Evolutionary conservation across 37 sponge, comb jelly and placozoan genomes (phyloP), one percentile per base, ranked within the genome.

Genomic region (Aplysina aerophoba): DNA sequence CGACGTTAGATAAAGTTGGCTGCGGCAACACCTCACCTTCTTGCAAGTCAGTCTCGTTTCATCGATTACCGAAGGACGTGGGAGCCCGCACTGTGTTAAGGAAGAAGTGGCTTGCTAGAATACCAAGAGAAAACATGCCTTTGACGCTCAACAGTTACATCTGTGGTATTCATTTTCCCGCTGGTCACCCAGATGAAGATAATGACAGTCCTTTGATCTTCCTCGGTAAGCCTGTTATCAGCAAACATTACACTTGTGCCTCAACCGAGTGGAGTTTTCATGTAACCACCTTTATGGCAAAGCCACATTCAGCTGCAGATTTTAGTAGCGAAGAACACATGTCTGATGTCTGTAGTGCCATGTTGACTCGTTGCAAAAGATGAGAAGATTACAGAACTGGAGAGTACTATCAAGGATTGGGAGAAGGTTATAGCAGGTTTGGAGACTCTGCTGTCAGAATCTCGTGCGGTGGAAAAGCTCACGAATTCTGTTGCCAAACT

Each of bases 51-150:
- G 28, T 16, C 28, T n/a, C 28, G 27, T 16, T 67, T 67, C 69
- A 67, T n/a, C 69, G 69, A n/a, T 27, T 67, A 67, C 69, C 69
- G 14, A 67, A 67, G 28, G 69, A 67, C 27, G 69, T 67, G 69
- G 69, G 69, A 15, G 19, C 69, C 19, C 69, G 69, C 13, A 28
- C 69, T 24, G 69, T 24, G 69, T 40, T 75, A 44, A 41, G 78
- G 78, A 75, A 75, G 50, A 75, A 75, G 78, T 75, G 78, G 78
- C 78, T 75, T 14, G 78, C 78, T 22, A 75, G 78, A 41, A 75
- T 75, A 19, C 78, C 78, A 13, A n/a, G n/a, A n/a, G n/a, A n/a
- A n/a, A n/a, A n/a, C n/a, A 75, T 20, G 37, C 53, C 41, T 67
- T 67, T 67, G 69, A 67, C 69, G 27, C 69, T 14, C 69, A 67